Conservation (phyloP, 2,113 vertebrate species). For the Carollia perspicillata region DNA sequence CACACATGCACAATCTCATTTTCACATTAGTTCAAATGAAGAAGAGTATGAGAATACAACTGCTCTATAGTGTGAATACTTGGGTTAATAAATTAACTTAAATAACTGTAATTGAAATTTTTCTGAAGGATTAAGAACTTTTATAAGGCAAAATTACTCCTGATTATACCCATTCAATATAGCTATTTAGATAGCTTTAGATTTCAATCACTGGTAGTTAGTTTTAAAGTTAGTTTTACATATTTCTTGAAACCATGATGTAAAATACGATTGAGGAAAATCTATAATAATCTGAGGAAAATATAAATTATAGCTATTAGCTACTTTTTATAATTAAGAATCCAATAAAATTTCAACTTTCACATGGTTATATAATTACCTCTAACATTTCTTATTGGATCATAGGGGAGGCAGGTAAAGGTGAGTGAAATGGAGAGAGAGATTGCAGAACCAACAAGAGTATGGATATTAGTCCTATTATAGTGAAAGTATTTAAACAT, state of each 20-base stretch:
- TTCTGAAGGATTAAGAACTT: neutral
- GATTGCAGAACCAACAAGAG: neutral
- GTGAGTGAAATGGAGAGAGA: neutral
- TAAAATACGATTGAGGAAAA: neutral
- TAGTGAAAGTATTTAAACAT: neutral
- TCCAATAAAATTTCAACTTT: neutral
- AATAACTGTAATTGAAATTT: neutral
- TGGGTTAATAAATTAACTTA: neutral
- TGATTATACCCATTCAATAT: neutral
- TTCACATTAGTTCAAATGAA: neutral
- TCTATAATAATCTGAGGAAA: neutral
- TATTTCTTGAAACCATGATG: neutral
- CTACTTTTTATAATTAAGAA: neutral
- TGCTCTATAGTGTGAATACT: neutral
- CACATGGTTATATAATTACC: neutral
- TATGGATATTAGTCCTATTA: neutral
- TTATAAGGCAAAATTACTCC: constrained; percentile 3
- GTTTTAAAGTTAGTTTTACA: neutral
- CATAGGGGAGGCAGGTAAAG: neutral
- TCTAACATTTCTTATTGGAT: neutral
- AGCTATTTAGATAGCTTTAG: neutral
- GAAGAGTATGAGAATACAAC: neutral
- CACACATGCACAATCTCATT: neutral
- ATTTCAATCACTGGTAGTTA: neutral
- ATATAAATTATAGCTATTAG: neutral